A percentile compares a stretch with the other conserved stretches of the same genome.
phyloP scores from a whole-genome alignment of 2,113 vertebrate species.

The Numida meleagris region DNA sequence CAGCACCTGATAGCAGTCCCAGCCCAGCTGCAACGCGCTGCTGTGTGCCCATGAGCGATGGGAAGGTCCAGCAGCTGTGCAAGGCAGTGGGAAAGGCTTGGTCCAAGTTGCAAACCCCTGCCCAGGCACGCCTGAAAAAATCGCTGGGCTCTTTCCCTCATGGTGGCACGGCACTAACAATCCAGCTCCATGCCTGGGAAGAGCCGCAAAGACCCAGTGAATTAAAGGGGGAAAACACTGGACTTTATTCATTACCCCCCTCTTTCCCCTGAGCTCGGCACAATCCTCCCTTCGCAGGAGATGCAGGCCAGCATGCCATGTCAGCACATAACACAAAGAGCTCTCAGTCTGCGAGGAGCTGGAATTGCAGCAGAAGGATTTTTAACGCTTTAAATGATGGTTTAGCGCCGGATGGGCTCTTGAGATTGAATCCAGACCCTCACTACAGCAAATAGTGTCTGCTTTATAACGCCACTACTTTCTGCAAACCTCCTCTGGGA shows the following conservation, averaged over 20 bases:
- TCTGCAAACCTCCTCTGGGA: not conserved
- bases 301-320: not conserved
- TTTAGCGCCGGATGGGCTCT: not conserved
- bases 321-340: conserved; percentile 51
- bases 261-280: not conserved
- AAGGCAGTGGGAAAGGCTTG: not conserved
- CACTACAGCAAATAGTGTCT: not conserved
- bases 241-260: conserved; percentile 32
- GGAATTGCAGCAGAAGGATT: not conserved
- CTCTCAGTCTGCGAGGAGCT: conserved; percentile 20
- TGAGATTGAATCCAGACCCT: not conserved
- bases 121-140: not conserved
- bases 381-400: conserved; percentile 19
- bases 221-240: conserved; percentile 26
- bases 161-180: not conserved
- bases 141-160: not conserved
- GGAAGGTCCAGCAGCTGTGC: not conserved
- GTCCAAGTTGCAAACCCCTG: not conserved
- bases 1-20: not conserved
- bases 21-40: not conserved
- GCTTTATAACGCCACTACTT: not conserved
- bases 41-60: fast-evolving
- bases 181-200: not conserved
- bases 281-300: conserved; percentile 6
- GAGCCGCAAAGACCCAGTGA: not conserved